Conservation (phyloP, 2,888 invertebrate species). For the Neocrepidodera transversa region DNA sequence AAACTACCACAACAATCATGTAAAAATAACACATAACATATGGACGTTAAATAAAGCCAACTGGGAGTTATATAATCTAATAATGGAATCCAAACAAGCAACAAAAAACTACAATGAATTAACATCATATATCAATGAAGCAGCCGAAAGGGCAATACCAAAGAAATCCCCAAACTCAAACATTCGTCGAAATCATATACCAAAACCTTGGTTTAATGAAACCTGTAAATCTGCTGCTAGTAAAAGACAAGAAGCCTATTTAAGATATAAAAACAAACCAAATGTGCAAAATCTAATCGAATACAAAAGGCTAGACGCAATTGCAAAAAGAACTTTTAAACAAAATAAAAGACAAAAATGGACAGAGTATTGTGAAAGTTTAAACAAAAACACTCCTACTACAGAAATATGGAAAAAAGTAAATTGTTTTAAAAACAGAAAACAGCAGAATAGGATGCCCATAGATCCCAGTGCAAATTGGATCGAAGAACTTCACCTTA, state of each 20-base stretch:
- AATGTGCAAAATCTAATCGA: neutral
- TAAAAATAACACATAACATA: too few relatives aligned
- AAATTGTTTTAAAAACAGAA: neutral
- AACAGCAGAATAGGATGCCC: neutral
- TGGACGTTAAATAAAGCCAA: constrained; percentile 6
- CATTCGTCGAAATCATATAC: neutral
- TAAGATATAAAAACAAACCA: neutral
- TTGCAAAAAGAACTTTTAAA: neutral
- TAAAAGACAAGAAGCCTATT: neutral
- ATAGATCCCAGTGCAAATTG: neutral
- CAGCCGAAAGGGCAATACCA: constrained; percentile 7
- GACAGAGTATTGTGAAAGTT: neutral
- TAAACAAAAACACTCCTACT: neutral
- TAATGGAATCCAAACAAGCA: neutral
- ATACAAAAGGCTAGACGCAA: neutral
- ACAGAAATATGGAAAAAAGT: constrained; percentile 1
- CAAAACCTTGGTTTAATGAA: constrained; percentile 11
- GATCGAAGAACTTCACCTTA: neutral
- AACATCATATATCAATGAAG: neutral
- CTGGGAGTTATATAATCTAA: constrained; percentile 1
- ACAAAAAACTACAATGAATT: neutral
- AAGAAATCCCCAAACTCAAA: neutral
- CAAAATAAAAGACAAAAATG: neutral
- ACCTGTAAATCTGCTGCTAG: constrained; percentile 2
- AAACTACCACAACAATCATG: too few relatives aligned